These are phyloP conservation scores for Vanessa cardui DNA, from an alignment of 2,888 invertebrate genomes.

Conservation along the genomic window DNA sequence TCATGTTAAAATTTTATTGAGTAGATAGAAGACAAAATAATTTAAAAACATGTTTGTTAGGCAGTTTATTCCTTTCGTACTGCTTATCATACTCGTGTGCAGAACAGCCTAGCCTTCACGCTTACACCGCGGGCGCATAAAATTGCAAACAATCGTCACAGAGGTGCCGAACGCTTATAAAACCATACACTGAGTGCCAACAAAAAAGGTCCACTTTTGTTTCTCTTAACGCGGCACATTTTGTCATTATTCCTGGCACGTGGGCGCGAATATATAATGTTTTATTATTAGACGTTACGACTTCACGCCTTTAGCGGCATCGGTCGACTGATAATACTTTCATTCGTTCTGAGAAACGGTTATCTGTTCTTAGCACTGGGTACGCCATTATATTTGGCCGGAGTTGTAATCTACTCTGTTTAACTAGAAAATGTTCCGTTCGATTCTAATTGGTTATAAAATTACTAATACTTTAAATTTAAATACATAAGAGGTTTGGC, in stretches of 20 bases:
- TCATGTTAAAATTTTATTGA: too few species aligned
- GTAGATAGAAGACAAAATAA: too few species aligned
- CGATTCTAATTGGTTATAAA: slow-evolving; percentile 19
- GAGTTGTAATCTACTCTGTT: not conserved
- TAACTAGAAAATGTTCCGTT: not conserved
- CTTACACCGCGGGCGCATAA: slow-evolving; percentile 39
- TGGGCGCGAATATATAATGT: slow-evolving; percentile 80
- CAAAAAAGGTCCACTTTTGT: slow-evolving; percentile 73
- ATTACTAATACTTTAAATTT: slow-evolving; percentile 13
- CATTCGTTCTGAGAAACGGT: slow-evolving; percentile 75
- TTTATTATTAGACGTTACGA: slow-evolving; percentile 77
- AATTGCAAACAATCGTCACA: slow-evolving; percentile 48
- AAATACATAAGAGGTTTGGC: too few species aligned
- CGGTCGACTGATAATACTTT: slow-evolving; percentile 73
- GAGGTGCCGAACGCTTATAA: slow-evolving; percentile 72
- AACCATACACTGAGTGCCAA: slow-evolving; percentile 47
- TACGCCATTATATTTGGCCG: slow-evolving; percentile 14
- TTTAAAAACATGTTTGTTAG: not conserved
- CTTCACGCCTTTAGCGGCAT: slow-evolving; percentile 76
- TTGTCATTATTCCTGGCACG: slow-evolving; percentile 78
- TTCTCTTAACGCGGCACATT: slow-evolving; percentile 63
- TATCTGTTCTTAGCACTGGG: slow-evolving; percentile 54
- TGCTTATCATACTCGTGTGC: slow-evolving; percentile 1
- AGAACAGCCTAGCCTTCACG: slow-evolving; percentile 1
- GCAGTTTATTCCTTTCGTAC: not conserved